These are phyloP conservation scores for Propithecus coquereli DNA, from an alignment of 2,113 vertebrate species.

Conservation along the genomic window DNA sequence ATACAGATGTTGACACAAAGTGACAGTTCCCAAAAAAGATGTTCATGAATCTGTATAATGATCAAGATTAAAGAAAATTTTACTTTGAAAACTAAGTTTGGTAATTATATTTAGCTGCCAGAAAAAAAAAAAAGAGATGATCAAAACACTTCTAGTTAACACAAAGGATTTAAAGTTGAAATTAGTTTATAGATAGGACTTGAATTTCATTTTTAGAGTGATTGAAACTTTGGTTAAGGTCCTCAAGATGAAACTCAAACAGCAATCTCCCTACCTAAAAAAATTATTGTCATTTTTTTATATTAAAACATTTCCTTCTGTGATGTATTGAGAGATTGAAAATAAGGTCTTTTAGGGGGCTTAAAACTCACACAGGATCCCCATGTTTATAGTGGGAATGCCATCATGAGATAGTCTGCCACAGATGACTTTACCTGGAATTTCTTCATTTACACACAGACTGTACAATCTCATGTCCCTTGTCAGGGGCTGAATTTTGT, in stretches of 20 bases:
- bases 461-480: neutral
- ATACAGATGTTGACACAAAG: constrained; percentile 49
- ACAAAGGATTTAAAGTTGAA: constrained; percentile 33
- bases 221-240: neutral
- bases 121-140: neutral
- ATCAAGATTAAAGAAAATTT: constrained; percentile 56
- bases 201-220: constrained; percentile 29
- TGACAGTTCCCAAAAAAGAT: constrained; percentile 24
- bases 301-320: neutral
- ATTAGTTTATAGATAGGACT: constrained; percentile 41
- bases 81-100: constrained; percentile 48
- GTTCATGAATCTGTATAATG: constrained; percentile 13
- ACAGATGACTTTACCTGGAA: neutral
- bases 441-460: neutral
- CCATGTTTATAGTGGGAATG: neutral
- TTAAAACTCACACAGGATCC: neutral
- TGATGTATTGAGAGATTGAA: neutral
- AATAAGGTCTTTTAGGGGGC: neutral
- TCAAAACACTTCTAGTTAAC: neutral
- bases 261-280: neutral
- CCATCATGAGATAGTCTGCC: neutral
- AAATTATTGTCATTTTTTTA: neutral
- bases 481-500: neutral
- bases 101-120: constrained; percentile 19
- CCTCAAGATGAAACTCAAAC: constrained; percentile 22